These are phyloP conservation scores for Frankliniella fusca DNA, from an alignment of 2,888 invertebrate genomes.

Conservation along the genomic window DNA sequence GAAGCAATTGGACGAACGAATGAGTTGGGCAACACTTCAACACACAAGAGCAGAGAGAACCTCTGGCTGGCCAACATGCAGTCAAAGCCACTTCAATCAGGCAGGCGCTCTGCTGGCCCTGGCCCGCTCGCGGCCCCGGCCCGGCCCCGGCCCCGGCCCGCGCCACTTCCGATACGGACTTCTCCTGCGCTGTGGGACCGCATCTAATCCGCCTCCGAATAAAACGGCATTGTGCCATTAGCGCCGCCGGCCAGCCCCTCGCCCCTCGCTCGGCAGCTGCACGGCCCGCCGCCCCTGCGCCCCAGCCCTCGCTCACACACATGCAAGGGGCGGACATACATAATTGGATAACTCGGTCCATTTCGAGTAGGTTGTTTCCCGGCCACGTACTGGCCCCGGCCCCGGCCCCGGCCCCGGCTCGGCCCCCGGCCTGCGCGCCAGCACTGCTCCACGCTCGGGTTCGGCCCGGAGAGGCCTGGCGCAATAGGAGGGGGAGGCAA, in stretches of 20 bases:
- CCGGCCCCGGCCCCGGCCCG: background rate
- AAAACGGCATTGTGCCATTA: too few species aligned
- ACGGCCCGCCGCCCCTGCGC: too few species aligned
- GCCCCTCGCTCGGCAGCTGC: too few species aligned
- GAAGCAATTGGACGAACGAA: background rate
- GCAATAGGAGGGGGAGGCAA: background rate
- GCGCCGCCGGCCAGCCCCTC: too few species aligned
- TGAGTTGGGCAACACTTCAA: background rate
- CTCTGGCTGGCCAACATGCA: background rate
- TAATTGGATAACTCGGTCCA: constrained; percentile 22
- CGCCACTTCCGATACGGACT: background rate
- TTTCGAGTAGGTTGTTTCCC: constrained; percentile 19
- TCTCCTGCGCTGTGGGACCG: background rate
- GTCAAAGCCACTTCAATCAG: background rate
- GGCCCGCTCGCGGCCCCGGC: background rate
- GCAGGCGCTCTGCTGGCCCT: background rate
- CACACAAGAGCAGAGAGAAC: too few species aligned
- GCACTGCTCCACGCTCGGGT: background rate
- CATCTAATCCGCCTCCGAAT: background rate
- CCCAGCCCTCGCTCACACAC: too few species aligned
- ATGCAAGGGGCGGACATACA: background rate
- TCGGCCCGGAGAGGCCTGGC: background rate
- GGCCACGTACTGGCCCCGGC: background rate
- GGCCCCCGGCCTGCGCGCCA: background rate
- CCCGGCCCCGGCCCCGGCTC: background rate